These are phyloP conservation scores for Platalea minor DNA, from an alignment of 2,797 vertebrate species.

Conservation along the genomic window DNA sequence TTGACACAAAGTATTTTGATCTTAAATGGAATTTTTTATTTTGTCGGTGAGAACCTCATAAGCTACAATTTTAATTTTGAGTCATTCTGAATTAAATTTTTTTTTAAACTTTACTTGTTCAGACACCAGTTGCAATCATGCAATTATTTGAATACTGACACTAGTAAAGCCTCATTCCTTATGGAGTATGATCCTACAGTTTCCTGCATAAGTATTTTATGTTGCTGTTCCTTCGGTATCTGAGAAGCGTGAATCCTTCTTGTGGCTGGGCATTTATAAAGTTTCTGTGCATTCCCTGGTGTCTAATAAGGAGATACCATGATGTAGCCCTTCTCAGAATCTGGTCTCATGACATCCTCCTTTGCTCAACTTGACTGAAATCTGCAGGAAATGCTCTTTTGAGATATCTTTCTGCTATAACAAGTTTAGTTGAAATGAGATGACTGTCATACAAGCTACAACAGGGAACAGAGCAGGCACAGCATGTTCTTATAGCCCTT, in stretches of 20 bases:
- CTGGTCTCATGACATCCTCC: background rate
- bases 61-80: background rate
- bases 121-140: background rate
- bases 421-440: background rate
- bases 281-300: background rate
- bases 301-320: background rate
- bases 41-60: background rate
- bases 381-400: background rate
- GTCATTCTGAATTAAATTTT: background rate
- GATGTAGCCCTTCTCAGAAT: background rate
- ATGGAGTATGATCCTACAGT: background rate
- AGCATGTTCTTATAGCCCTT: background rate
- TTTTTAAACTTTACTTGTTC: background rate
- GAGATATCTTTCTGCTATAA: background rate
- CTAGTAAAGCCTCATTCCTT: background rate
- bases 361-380: background rate
- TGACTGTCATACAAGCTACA: background rate
- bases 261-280: background rate
- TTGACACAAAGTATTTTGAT: background rate
- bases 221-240: background rate
- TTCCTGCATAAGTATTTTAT: background rate
- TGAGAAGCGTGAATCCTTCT: background rate
- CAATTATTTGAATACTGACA: background rate
- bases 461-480: background rate
- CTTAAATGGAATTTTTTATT: background rate